Percentiles rank a stretch among this genome's conserved stretches.
These are phyloP conservation scores for Idaea aversata DNA, from an alignment of 2,888 invertebrate species.

Conservation along the genomic window DNA sequence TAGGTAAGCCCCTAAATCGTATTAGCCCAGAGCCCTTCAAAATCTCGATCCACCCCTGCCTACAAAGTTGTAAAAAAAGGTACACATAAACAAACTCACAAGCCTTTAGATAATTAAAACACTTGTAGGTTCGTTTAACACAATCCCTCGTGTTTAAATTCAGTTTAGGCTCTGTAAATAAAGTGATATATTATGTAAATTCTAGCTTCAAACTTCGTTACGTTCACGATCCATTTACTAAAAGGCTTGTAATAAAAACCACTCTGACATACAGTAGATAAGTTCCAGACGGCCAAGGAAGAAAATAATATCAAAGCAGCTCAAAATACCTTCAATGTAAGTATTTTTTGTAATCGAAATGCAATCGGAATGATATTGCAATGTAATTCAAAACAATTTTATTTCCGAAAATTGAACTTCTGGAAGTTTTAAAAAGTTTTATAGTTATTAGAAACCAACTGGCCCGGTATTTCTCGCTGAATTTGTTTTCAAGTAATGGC, in stretches of 20 bases:
- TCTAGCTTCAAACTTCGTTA: not conserved
- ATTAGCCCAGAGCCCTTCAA: not conserved
- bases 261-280: not conserved
- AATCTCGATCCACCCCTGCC: not conserved
- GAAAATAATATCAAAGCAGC: no score
- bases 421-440: no score
- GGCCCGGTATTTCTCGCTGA: no score
- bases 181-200: not conserved
- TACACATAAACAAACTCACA: not conserved
- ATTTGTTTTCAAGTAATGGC: no score
- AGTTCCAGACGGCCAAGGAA: not conserved
- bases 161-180: not conserved
- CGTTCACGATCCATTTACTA: not conserved
- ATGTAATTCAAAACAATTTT: no score
- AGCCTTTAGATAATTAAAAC: not conserved
- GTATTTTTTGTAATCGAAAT: no score
- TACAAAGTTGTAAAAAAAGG: no score
- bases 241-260: not conserved
- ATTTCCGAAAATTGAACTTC: no score
- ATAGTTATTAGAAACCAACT: no score
- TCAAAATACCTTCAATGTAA: no score
- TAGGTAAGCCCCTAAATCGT: no score
- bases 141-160: not conserved
- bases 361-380: no score
- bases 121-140: not conserved